These are phyloP conservation scores for Drosophila bunnanda DNA, from an alignment of 2,888 invertebrate genomes.

Conservation along the genomic window DNA sequence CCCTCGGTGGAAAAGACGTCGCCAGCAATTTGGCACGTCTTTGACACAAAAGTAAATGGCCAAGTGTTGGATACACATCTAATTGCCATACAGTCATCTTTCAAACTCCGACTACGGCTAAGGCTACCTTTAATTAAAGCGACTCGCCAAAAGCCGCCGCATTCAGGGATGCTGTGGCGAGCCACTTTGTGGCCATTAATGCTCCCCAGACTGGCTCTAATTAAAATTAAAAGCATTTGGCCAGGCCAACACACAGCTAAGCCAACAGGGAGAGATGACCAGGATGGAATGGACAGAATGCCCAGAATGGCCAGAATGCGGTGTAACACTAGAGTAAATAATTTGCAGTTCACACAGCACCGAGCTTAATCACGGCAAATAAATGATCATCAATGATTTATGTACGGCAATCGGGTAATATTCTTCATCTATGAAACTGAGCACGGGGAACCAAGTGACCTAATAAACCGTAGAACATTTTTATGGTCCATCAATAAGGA, in stretches of 20 bases:
- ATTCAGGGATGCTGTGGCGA: constrained; percentile 27
- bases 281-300: neutral
- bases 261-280: neutral
- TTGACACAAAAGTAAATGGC: constrained; percentile 66
- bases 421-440: constrained; percentile 7
- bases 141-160: constrained; percentile 9
- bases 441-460: neutral
- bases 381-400: constrained; percentile 26
- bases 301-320: neutral
- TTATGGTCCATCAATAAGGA: constrained; percentile 6
- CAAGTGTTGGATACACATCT: constrained; percentile 77
- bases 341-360: constrained; percentile 12
- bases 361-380: constrained; percentile 20
- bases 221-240: constrained; percentile 36
- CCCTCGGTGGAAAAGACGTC: constrained; percentile 37
- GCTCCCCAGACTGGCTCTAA: constrained; percentile 34
- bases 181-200: constrained; percentile 50
- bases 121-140: constrained; percentile 47
- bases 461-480: constrained; percentile 10
- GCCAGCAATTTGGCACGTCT: constrained; percentile 71
- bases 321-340: constrained; percentile 25
- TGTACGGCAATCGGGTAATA: constrained; percentile 8
- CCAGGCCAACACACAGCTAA: constrained; percentile 1
- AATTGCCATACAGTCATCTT: constrained; percentile 58
- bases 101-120: constrained; percentile 25